Base-by-base conservation (phyloP, 2,888 invertebrate genomes). In the Sipha maydis region DNA sequence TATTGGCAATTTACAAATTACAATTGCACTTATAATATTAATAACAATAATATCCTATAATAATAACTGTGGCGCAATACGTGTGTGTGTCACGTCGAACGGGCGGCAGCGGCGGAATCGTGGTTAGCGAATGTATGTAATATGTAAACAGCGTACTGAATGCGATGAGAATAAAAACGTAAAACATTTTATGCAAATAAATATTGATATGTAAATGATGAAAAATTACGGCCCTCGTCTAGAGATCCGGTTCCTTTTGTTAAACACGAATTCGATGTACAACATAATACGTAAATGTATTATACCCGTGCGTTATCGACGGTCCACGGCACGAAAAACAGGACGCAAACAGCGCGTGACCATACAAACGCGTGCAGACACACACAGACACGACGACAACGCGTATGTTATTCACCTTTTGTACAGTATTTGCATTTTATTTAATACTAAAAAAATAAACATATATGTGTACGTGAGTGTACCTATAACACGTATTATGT, bases 381-480 rank as follows among this genome's bases (percentile, higher is more conserved):
- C 48, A 31, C 21, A 21, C 21, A 11, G 4, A 31, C 31, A 54
- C 31, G 78, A 31, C 21, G 21, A 56, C 78, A 17, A 54, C 54
- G 31, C 31, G 54, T 48, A n/a, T 78, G 78, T 78, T 78, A 78
- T 78, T 78, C 78, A 78, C 78, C 78, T 78, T 14, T 78, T 54
- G 78, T 56, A 78, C 54, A 54, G 78, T 78, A 78, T 78, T 78
- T 56, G 54, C 54, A 54, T 78, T 78, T 78, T 56, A 78, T 54
- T 9, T 28, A 3, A 78, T 28, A 69, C 48, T 14, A 48, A 14
- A 8, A 28, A 28, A 69, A n/a, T 69, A 17, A 9, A 28, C 28
- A 34, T 34, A n/a, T 7, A 21, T 8, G 7, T 67, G 21, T 28
- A 28, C 25, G 9, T n/a, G 61, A 3, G 19, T 48, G 17, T 28